These are phyloP conservation scores for Helicolenus hilgendorfi DNA, from an alignment of 2,797 vertebrate species.

Conservation along the genomic window DNA sequence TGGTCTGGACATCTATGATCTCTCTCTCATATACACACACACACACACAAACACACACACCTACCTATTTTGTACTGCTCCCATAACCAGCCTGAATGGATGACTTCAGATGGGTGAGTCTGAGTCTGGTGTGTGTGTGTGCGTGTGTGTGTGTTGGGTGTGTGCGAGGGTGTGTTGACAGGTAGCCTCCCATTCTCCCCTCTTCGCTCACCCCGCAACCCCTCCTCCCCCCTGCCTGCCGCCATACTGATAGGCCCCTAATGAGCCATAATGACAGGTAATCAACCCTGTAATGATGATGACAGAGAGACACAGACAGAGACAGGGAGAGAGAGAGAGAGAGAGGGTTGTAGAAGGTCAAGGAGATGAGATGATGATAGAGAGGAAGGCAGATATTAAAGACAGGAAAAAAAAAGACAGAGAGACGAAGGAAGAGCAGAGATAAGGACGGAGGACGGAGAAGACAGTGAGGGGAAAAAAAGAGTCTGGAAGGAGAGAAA, in stretches of 20 bases:
- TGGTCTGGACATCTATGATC: constrained; percentile 43
- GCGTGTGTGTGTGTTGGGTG: constrained; percentile 17
- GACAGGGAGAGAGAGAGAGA: constrained; percentile 32
- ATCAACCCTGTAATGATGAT: constrained; percentile 87
- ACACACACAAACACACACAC: background rate
- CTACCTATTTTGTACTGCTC: background rate
- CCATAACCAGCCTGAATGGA: constrained; percentile 2
- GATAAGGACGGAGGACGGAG: constrained; percentile 29
- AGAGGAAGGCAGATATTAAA: constrained; percentile 63
- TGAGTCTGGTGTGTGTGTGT: constrained; percentile 11
- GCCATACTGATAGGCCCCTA: constrained; percentile 85
- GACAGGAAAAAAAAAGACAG: constrained; percentile 21
- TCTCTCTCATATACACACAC: background rate
- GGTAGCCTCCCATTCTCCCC: constrained; percentile 52
- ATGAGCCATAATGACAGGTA: constrained; percentile 89
- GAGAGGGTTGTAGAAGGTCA: constrained; percentile 37
- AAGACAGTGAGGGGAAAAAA: background rate
- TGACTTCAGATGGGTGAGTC: background rate
- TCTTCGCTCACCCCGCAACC: constrained; percentile 1
- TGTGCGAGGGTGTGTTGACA: constrained; percentile 69
- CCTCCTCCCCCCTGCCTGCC: constrained; percentile 69
- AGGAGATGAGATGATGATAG: constrained; percentile 72
- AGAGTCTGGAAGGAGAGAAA: constrained; percentile 14
- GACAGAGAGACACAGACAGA: constrained; percentile 75
- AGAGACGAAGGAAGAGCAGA: constrained; percentile 35